Base-by-base conservation (phyloP, 2,888 invertebrate species). In the Boloria euphrosyne region DNA sequence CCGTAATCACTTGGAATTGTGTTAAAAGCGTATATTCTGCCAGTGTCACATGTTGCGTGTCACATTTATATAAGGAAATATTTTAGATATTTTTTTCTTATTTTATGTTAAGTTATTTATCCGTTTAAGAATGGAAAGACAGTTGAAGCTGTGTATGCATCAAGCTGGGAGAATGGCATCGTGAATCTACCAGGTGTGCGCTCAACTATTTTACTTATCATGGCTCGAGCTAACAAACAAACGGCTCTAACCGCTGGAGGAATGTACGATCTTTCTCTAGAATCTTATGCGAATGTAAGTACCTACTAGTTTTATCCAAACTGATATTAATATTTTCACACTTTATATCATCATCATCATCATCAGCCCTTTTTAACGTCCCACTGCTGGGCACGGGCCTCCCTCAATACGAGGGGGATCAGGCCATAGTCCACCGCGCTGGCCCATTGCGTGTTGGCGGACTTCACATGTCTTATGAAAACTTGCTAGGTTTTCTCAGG, bases 101-200 rank as follows among this genome's bases (percentile, higher is more conserved):
- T 46, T 22, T 22, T 22, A 27, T 44, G 22, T 22, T 13, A 47
- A 47, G 1, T 47, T 47, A n/a, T 47, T 38, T 38, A 16, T 47
- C 7, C 27, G 4, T 44, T 78, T 13, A 70, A 91, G 91, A 85
- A 89, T 63, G 76, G 77, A 50, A 78, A 76, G 46, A 78, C 89
- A 17, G 80, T 85, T 0, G 80, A 85, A 22, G 82, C 90, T 0
- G 76, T 86, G 14, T 92, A 90, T 71, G 81, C 74, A 55, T 89
- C 87, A 0, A 85, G 86, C 0, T 91, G 91, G 91, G 90, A 91
- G 73, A 72, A 78, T 1, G 89, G 90, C 0, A 53, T 84, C 46
- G 71, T 79, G 0, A 67, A 70, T 3, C 69, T 86, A 4, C 84
- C 81, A 0, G 87, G 89, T 16, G 84, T 89, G 2, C 76, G 79